Conservation (phyloP, 2,797 vertebrate genomes). For the Arrhamphus sclerolepis region DNA sequence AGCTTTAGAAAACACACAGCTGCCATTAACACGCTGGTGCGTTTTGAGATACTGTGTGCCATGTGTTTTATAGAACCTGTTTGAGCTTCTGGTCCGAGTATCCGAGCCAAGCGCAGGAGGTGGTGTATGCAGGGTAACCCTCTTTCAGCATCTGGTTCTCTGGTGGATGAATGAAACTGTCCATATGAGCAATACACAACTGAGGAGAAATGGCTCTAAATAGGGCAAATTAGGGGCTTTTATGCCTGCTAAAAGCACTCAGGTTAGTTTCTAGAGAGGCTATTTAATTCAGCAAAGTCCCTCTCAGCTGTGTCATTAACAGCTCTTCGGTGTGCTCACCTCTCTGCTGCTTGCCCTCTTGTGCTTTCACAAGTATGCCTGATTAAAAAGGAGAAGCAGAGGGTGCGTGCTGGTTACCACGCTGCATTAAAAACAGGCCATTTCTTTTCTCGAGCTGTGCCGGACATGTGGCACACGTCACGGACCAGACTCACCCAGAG, state of each 20-base stretch:
- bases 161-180: constrained; percentile 48
- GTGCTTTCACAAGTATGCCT: constrained; percentile 82
- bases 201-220: constrained; percentile 18
- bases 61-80: constrained; percentile 49
- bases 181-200: constrained; percentile 20
- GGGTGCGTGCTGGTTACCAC: neutral
- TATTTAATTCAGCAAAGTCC: constrained; percentile 14
- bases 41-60: rapidly evolving
- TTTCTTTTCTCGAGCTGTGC: neutral
- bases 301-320: constrained; percentile 31
- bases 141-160: constrained; percentile 80
- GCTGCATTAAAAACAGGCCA: neutral
- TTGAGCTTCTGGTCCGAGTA: constrained; percentile 80
- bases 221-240: constrained; percentile 14
- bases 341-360: constrained; percentile 78
- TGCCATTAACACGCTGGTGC: neutral
- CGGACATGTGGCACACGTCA: too few species aligned
- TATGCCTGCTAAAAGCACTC: constrained; percentile 31
- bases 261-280: constrained; percentile 37
- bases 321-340: constrained; percentile 63
- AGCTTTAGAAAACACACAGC: constrained; percentile 44
- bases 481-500: constrained; percentile 72
- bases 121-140: constrained; percentile 85
- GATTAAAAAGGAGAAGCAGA: constrained; percentile 31
- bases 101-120: constrained; percentile 82